Evolutionary conservation across 2,888 invertebrate species (phyloP), one percentile per base, ranked within the genome.

Genomic region (Eilema caniola): DNA sequence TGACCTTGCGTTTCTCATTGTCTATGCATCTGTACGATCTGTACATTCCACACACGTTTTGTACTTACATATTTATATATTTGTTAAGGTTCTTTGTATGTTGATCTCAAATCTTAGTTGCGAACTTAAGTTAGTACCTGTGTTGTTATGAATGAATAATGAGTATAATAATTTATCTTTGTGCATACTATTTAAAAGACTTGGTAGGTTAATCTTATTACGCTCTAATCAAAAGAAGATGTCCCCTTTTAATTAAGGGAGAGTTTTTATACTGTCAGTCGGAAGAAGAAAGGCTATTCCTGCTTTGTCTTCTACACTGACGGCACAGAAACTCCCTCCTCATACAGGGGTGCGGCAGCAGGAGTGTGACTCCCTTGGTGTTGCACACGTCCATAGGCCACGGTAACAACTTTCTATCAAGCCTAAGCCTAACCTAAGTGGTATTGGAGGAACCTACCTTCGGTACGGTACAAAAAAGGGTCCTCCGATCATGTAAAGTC

Each of bases 21-120:
- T 33, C 71, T 31, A 71, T 72, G 66, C 69, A 63, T 74, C 77
- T 65, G 62, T 72, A 71, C 47, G 20, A 7, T 20, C 7, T 20
- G n/a, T 8, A 28, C 71, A 83, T 77, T 83, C 75, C 31, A 70
- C 25, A 57, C 75, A 73, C 73, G 76, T 81, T 72, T 66, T 62
- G 70, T 65, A 31, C 60, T 69, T 65, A 72, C 62, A 31, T 72
- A 75, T 62, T 69, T 65, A 72, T 66, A 28, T 72, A 73, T 78
- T 75, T 62, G 62, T 72, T 77, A 20, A 64, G 57, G 66, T 72
- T 53, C 71, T 77, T 14, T 69, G 61, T 72, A 65, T 71, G 69
- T 47, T n/a, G 24, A 66, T 67, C 70, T 63, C 25, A 14, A n/a
- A 65, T 41, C 53, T 60, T 25, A 23, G 33, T 25, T 69, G 25